These are phyloP conservation scores for Chrysogorgia sp. DNA, from an alignment of 92 coral and sea anemone species.

Conservation along the genomic window DNA sequence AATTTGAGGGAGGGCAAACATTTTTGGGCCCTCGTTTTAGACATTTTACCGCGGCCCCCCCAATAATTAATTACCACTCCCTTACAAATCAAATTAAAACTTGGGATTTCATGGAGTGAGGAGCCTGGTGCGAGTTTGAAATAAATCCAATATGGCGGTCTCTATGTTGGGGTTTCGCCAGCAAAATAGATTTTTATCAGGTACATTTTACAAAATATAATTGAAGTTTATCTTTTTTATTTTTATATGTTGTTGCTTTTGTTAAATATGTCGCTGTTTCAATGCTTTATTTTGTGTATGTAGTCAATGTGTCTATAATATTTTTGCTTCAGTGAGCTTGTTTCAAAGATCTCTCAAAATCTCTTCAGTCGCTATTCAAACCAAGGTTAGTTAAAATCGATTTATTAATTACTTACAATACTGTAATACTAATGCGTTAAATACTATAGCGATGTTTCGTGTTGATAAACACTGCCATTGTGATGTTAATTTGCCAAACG, in stretches of 20 bases:
- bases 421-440: too few relatives aligned
- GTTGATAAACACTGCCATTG: too few relatives aligned
- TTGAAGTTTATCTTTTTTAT: background rate
- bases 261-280: background rate
- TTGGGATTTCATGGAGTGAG: too few relatives aligned
- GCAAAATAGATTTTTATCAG: background rate
- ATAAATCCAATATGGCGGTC: slow-evolving; percentile 1
- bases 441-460: too few relatives aligned
- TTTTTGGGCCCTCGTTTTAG: too few relatives aligned
- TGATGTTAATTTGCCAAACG: too few relatives aligned
- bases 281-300: background rate
- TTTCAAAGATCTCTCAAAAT: background rate
- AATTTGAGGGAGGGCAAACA: too few relatives aligned
- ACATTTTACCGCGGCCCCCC: too few relatives aligned
- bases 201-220: background rate
- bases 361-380: background rate
- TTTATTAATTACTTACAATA: background rate
- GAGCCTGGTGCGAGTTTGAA: slow-evolving; percentile 3
- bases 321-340: background rate
- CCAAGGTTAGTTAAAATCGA: background rate
- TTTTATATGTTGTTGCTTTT: background rate
- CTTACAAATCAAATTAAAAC: too few relatives aligned
- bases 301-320: background rate
- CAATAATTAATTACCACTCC: too few relatives aligned
- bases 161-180: slow-evolving; percentile 4